Conservation (phyloP, 2,797 vertebrate genomes). For the Melanotaenia pygmaea region DNA sequence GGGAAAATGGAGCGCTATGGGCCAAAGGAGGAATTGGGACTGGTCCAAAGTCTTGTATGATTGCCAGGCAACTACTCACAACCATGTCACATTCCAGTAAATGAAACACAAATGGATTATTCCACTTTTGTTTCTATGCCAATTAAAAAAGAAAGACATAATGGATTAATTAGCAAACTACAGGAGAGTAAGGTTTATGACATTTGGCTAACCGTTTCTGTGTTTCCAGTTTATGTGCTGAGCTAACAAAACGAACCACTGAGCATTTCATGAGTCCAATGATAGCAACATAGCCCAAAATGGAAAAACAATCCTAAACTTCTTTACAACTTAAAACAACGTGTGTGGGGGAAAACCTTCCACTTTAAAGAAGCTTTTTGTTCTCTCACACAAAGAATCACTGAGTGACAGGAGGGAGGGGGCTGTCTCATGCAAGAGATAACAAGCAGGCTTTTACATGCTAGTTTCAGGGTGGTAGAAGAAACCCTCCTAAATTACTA, state of each 20-base stretch:
- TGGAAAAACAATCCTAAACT: background rate
- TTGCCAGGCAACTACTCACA: background rate
- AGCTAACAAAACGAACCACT: background rate
- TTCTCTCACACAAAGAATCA: background rate
- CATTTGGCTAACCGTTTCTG: background rate
- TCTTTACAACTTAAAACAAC: background rate
- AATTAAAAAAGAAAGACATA: background rate
- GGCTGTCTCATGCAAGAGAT: background rate
- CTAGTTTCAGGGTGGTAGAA: background rate
- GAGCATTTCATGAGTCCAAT: background rate
- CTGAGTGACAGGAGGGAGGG: no score
- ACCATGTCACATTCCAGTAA: background rate
- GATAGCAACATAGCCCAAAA: background rate
- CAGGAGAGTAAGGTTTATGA: background rate
- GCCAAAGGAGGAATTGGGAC: background rate
- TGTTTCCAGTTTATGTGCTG: background rate
- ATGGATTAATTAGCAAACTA: background rate
- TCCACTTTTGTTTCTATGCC: background rate
- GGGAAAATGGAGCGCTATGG: background rate
- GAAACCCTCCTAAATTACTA: background rate
- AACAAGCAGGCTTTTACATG: background rate
- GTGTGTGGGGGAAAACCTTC: background rate
- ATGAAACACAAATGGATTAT: background rate
- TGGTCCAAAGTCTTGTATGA: background rate
- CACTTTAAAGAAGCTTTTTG: constrained; percentile 32